Evolutionary conservation across 1,140 invertebrate genomes (phyloP), one percentile per base, ranked within the genome.

Genomic region (Uloborus diversus): DNA sequence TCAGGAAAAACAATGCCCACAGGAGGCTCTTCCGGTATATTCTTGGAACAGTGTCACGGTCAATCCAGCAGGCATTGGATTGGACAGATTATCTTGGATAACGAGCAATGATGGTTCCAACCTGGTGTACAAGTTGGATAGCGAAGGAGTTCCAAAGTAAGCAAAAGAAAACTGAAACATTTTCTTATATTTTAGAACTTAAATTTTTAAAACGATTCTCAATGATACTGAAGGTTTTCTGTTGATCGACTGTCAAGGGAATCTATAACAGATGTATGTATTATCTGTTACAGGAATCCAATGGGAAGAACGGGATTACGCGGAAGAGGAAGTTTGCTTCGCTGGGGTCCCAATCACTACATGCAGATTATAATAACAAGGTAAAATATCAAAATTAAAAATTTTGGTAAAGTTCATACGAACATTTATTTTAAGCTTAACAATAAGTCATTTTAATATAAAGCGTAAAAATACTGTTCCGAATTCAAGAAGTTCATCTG

Each of bases 301-400:
- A 85, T 86, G 82, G 88, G 88, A 49, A 79, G 88, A 73, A 88
- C 88, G 32, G 88, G 88, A 14, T 69, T 89, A 1, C 73, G 86
- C 68, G 88, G 88, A 3, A 84, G 86, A 79, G 88, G 88, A 9
- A 82, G 81, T 17, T 76, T 88, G 57, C 86, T 84, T 81, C 83
- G 87, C 4, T 89, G 87, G 86, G 88, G 88, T 37, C 88, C 88
- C n/a, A 89, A 89, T 82, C 88, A 89, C 83, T 83, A 85, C 35
- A 86, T 88, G 30, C 83, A 85, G 28, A 83, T 86, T 1, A 84
- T 88, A 14, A 84, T 89, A 20, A 87, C 88, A 9, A 83, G 87
- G 78, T 88, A 84, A 81, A 84, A 23, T 42, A 81, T 7, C 37
- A 42, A 42, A 0, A 42, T 1, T 42, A 13, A 42, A 17, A n/a